A percentile compares a stretch with the other conserved stretches of the same genome.
These are phyloP conservation scores for Theropithecus gelada DNA, from an alignment of 2,113 vertebrate species.

Conservation along the genomic window DNA sequence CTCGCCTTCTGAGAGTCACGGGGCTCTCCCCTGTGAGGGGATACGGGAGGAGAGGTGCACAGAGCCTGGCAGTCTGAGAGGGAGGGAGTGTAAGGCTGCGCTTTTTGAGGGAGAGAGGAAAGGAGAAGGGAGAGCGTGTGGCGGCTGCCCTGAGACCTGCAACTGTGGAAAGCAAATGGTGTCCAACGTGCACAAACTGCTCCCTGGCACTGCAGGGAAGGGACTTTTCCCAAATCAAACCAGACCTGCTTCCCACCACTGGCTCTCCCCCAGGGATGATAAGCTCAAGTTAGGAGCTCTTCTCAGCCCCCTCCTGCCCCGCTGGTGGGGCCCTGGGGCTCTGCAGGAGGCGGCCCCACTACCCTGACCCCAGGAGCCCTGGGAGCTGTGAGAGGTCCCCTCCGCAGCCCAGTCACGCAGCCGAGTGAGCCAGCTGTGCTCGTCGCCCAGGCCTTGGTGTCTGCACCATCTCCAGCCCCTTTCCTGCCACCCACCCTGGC, in stretches of 20 bases:
- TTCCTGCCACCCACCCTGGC: not conserved
- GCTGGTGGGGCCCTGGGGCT: not conserved
- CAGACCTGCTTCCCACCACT: not conserved
- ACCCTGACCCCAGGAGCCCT: not conserved
- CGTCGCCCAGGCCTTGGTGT: no score
- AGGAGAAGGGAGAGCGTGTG: not conserved
- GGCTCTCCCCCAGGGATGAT: no score
- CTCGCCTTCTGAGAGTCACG: not conserved
- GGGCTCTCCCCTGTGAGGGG: not conserved
- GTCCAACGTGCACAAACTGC: not conserved
- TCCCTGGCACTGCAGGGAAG: not conserved
- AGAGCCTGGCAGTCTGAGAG: not conserved
- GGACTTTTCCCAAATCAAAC: not conserved
- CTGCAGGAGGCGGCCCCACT: not conserved
- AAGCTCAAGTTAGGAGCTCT: not conserved
- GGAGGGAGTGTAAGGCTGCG: not conserved
- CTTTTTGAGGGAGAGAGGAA: not conserved
- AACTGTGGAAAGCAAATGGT: not conserved
- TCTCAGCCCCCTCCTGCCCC: not conserved
- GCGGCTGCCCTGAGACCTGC: not conserved
- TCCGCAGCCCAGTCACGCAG: not conserved
- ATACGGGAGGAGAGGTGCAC: not conserved
- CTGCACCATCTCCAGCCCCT: not conserved
- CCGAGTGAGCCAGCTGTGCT: accelerated
- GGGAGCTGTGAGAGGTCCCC: not conserved